These are phyloP conservation scores for Drosophila neoperkinsi DNA, from an alignment of 2,888 invertebrate species.

Conservation along the genomic window DNA sequence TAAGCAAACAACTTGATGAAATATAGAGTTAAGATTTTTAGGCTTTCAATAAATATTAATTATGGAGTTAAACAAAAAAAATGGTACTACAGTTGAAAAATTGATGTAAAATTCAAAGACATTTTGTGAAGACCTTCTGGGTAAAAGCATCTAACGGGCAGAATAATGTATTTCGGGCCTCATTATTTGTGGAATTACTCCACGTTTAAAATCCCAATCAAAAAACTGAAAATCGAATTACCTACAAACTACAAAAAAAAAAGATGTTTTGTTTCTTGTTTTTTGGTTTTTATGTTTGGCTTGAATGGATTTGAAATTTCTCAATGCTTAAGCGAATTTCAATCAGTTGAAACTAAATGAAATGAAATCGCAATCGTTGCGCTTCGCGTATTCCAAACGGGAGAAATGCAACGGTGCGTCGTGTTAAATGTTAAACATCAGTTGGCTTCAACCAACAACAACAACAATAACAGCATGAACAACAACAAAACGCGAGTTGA, in stretches of 20 bases:
- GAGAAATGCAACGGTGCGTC: slow-evolving; percentile 46
- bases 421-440: slow-evolving; percentile 43
- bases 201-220: background rate
- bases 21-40: background rate
- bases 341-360: slow-evolving; percentile 41
- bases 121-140: background rate
- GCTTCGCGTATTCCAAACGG: slow-evolving; percentile 27
- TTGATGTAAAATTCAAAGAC: background rate
- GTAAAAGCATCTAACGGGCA: background rate
- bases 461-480: slow-evolving; percentile 19
- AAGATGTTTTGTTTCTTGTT: background rate
- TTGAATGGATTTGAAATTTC: slow-evolving; percentile 9
- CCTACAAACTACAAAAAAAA: background rate
- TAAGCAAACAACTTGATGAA: background rate
- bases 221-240: background rate
- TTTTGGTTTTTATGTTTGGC: slow-evolving; percentile 9
- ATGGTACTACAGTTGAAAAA: background rate
- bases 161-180: background rate
- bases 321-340: slow-evolving; percentile 26
- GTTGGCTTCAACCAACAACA: slow-evolving; percentile 14
- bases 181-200: no score
- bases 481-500: slow-evolving; percentile 49
- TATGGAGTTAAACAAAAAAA: background rate
- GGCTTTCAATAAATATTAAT: background rate
- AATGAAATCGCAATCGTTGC: slow-evolving; percentile 49